Base-by-base conservation (phyloP, 2,113 vertebrate species). In the Ahaetulla prasina region DNA sequence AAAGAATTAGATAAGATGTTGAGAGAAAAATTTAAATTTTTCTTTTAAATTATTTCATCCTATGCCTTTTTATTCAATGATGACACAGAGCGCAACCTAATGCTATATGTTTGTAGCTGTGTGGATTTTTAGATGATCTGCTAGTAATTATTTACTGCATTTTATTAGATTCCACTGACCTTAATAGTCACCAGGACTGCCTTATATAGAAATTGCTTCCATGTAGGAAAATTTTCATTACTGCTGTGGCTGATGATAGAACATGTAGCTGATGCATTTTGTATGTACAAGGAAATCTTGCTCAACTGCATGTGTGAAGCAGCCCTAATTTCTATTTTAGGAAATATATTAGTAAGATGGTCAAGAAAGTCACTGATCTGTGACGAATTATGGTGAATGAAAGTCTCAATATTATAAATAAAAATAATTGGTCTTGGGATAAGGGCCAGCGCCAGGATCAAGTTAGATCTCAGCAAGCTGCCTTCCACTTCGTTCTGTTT, bases 161-260 rank as follows among this genome's bases (percentile, higher is more conserved):
- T 92, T 93, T 63, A 88, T 11, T 85, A 9, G 50, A 85, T 90
- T 52, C 85, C 3, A 10, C 30, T 85, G n/a, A 92, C 94, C 35
- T 86, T 74, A 84, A 80, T 52, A 92, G 39, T 18, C 54, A 85
- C 53, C 25, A 55, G 45, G 39, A 18, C 84, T 49, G 90, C 30
- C 43, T 55, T 92, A 30, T 23, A 35, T 89, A 55, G 63, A 84
- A 89, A 89, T 80, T 49, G 16, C 16, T 89, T 92, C 87, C 25
- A 52, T 87, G 85, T 16, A 52, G 85, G 49, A n/a, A n/a, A 30
- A 52, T 8, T 52, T 43, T 55, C 18, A 60, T 35, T 68, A 35
- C n/a, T 35, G 0, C 74, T 80, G 35, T 80, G 55, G 85, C 30
- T 91, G 53, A 86, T 2, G 27, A 57, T 25, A 5, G n/a, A 8